phyloP scores from a whole-genome alignment of 1,140 invertebrate genomes.

The Metopolophium dirhodum region DNA sequence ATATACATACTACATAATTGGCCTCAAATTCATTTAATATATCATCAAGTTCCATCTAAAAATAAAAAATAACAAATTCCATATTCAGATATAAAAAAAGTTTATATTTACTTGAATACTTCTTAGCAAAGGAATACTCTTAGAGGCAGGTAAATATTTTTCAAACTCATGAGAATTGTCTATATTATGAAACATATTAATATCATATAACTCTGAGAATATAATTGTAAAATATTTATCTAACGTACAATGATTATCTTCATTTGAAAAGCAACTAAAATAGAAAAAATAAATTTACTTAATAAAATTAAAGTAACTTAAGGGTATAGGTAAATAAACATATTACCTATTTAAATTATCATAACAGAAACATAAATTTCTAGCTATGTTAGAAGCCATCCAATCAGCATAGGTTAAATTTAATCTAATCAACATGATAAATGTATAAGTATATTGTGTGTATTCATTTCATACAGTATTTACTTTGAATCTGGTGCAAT shows the following conservation, averaged over 20 bases:
- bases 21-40: slow-evolving; percentile 53
- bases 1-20: slow-evolving; percentile 42
- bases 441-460: neutral
- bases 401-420: neutral
- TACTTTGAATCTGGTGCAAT: slow-evolving; percentile 52
- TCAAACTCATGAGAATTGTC: neutral
- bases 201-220: slow-evolving; percentile 30
- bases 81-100: neutral
- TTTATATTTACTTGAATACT: slow-evolving; percentile 46
- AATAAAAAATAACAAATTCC: neutral
- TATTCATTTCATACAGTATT: neutral
- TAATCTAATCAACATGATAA: slow-evolving; percentile 8
- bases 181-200: slow-evolving; percentile 49
- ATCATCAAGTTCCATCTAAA: slow-evolving; percentile 52
- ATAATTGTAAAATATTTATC: slow-evolving; percentile 54
- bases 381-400: slow-evolving; percentile 28
- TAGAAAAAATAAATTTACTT: neutral
- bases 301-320: neutral
- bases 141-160: slow-evolving; percentile 37
- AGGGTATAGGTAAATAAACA: neutral
- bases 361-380: slow-evolving; percentile 47
- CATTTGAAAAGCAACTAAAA: slow-evolving; percentile 47
- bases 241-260: slow-evolving; percentile 19
- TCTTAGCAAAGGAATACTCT: slow-evolving; percentile 27
- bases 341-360: slow-evolving; percentile 46